These are phyloP conservation scores for Eumerus sabulonum DNA, from an alignment of 2,888 invertebrate species.

Conservation along the genomic window DNA sequence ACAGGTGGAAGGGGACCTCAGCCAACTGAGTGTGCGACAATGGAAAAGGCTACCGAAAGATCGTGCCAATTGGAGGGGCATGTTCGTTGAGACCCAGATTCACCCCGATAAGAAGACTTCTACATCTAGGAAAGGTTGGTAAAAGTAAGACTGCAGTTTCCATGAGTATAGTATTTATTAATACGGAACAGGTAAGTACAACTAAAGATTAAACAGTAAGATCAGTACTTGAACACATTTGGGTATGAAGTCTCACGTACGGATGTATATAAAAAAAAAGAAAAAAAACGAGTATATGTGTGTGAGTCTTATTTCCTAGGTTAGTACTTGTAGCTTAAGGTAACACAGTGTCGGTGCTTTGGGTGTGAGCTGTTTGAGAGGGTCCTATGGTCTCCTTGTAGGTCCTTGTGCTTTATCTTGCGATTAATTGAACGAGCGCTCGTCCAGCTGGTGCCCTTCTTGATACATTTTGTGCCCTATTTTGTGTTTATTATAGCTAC, in stretches of 20 bases:
- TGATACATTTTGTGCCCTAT: conserved; percentile 44
- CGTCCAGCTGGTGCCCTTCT: conserved; percentile 32
- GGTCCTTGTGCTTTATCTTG: conserved; percentile 7
- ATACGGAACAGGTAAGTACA: conserved; percentile 4
- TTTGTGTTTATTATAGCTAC: conserved; percentile 22
- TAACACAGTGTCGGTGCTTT: conserved; percentile 67
- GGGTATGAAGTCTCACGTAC: conserved; percentile 5
- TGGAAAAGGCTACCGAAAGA: too few species aligned
- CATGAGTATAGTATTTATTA: too few species aligned
- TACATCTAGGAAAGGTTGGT: too few species aligned
- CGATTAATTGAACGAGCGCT: conserved; percentile 34
- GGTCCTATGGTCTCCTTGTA: conserved; percentile 13
- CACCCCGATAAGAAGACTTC: too few species aligned
- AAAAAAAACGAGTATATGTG: not conserved
- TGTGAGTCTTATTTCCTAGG: conserved; percentile 43
- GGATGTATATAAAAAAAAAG: conserved; percentile 1
- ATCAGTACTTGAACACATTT: conserved; percentile 52
- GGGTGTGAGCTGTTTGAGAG: conserved; percentile 58
- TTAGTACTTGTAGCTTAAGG: conserved; percentile 17
- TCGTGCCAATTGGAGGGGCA: too few species aligned
- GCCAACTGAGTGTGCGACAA: too few species aligned
- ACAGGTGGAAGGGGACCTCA: too few species aligned
- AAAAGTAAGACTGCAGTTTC: too few species aligned
- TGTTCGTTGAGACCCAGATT: too few species aligned
- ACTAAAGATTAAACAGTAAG: conserved; percentile 21